Percentiles rank a stretch among this genome's conserved stretches.
Conservation (phyloP, 35 echinoderm and acorn worm genomes). For the Ophioderma brevispina region DNA sequence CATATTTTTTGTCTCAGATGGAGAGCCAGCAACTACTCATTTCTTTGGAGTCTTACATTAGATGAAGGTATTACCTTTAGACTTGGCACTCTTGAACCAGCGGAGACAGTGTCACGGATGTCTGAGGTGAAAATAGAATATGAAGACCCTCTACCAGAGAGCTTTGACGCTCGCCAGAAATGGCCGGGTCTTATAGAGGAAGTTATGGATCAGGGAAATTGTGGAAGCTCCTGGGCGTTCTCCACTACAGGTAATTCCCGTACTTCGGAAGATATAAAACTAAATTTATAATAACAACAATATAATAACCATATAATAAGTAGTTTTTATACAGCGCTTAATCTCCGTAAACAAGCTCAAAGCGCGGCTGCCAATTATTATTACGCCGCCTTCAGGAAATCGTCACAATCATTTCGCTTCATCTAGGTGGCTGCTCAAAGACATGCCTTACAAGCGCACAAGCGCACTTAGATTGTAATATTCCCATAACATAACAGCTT, state of each 20-base stretch:
- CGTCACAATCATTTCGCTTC: too few species aligned
- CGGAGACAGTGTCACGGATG: conserved; percentile 43
- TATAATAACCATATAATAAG: too few species aligned
- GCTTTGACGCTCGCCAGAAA: conserved; percentile 80
- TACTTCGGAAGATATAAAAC: neutral
- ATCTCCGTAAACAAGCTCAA: too few species aligned
- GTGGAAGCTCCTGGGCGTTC: conserved; percentile 94
- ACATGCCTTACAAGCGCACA: too few species aligned
- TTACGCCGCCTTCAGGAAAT: too few species aligned
- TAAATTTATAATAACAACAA: too few species aligned
- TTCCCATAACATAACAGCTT: too few species aligned
- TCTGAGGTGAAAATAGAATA: conserved; percentile 55
- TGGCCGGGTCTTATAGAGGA: conserved; percentile 77
- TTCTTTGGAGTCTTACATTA: conserved; percentile 58
- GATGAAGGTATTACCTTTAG: conserved; percentile 30
- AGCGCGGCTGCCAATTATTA: too few species aligned
- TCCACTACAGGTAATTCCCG: conserved; percentile 75
- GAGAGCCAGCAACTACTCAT: conserved; percentile 61
- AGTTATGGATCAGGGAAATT: conserved; percentile 89
- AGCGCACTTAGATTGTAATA: too few species aligned
- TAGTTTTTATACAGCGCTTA: too few species aligned
- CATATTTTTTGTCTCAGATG: conserved; percentile 33
- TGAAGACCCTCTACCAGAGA: conserved; percentile 46
- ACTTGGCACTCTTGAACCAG: conserved; percentile 70
- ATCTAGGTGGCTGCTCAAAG: too few species aligned